A percentile compares a stretch with the other conserved stretches of the same genome.
These are phyloP conservation scores for Drosophila mulleri DNA, from an alignment of 2,888 invertebrate species.

Conservation along the genomic window DNA sequence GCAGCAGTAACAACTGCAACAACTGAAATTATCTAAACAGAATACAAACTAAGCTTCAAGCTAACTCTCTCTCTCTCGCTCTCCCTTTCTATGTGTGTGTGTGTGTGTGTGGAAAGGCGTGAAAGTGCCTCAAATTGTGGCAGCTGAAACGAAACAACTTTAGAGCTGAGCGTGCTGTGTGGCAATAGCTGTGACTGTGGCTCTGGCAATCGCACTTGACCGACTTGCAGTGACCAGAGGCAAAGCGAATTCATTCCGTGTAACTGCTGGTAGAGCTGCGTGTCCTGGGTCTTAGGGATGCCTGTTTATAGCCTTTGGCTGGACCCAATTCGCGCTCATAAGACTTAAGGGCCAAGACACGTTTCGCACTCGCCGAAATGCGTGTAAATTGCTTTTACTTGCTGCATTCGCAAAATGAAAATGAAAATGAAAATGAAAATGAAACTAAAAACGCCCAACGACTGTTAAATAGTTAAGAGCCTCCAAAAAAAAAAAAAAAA, in stretches of 20 bases:
- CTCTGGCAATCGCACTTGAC: conserved; percentile 44
- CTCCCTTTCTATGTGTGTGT: not conserved
- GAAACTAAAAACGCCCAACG: conserved; percentile 68
- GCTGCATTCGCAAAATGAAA: conserved; percentile 55
- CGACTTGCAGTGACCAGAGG: conserved; percentile 56
- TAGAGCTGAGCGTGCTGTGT: conserved; percentile 5
- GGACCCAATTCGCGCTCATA: conserved; percentile 56
- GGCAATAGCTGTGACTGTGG: not conserved
- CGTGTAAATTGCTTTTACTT: conserved; percentile 74
- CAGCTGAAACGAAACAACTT: conserved; percentile 30
- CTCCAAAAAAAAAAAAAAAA: not conserved
- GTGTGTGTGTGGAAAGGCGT: conserved; percentile 15
- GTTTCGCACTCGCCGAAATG: conserved; percentile 66
- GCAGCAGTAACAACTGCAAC: conserved; percentile 25
- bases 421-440: conserved; percentile 53
- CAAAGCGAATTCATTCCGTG: conserved; percentile 24
- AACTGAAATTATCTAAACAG: conserved; percentile 53
- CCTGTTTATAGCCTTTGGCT: conserved; percentile 46
- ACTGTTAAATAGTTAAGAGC: conserved; percentile 67
- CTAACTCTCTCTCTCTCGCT: not conserved
- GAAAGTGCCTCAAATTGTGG: conserved; percentile 48
- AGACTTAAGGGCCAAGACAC: conserved; percentile 68
- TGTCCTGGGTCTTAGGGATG: conserved; percentile 13
- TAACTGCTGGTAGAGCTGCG: not conserved
- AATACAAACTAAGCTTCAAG: conserved; percentile 45